Evolutionary conservation across 2,888 invertebrate genomes (phyloP).

Genomic region (Polydrusus cervinus): DNA sequence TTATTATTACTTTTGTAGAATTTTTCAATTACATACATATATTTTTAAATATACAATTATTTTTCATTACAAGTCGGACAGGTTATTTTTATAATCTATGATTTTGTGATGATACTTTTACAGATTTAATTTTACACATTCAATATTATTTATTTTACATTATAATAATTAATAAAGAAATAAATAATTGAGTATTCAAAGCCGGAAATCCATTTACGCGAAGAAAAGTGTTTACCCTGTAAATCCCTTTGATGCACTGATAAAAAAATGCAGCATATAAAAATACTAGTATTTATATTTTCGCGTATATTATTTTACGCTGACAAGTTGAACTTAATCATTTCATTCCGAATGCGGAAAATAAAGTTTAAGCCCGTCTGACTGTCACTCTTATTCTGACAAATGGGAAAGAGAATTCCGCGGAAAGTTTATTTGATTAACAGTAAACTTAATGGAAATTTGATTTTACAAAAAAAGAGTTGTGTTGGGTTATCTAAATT

Average conservation of each 20-base stretch:
- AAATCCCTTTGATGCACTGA: too few relatives aligned
- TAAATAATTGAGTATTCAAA: too few relatives aligned
- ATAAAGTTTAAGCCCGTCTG: conserved; percentile 17
- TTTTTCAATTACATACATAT: too few relatives aligned
- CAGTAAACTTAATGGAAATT: not conserved
- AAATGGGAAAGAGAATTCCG: conserved; percentile 19
- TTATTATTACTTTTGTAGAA: too few relatives aligned
- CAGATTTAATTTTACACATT: too few relatives aligned
- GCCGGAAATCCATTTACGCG: too few relatives aligned
- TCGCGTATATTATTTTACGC: conserved; percentile 6
- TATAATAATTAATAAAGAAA: too few relatives aligned
- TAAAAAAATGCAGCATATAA: not conserved
- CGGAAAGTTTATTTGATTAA: conserved; percentile 1
- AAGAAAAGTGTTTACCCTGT: not conserved
- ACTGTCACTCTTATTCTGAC: conserved; percentile 32
- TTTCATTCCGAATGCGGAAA: conserved; percentile 21
- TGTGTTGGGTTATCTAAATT: not conserved
- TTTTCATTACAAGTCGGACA: too few relatives aligned
- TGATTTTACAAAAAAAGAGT: not conserved
- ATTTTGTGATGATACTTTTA: too few relatives aligned
- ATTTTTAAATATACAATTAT: too few relatives aligned
- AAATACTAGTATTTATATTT: conserved; percentile 16
- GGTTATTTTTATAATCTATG: too few relatives aligned
- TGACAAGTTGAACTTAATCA: conserved; percentile 34
- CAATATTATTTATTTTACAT: too few relatives aligned